These are phyloP conservation scores for Dusona sp. DNA, from an alignment of 2,888 invertebrate genomes.

Conservation along the genomic window DNA sequence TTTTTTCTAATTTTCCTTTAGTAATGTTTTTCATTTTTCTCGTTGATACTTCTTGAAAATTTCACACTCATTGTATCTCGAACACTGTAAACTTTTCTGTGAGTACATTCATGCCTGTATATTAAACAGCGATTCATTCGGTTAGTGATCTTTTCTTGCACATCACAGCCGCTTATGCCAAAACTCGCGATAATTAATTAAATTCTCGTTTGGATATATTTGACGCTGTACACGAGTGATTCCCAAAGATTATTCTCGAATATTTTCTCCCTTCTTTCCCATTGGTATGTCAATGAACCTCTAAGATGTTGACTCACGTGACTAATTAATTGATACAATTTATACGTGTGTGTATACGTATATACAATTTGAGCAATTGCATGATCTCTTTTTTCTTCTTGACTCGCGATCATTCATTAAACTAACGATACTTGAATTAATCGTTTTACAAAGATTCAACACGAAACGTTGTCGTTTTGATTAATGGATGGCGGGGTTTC, in stretches of 20 bases:
- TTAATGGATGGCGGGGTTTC: constrained; percentile 28
- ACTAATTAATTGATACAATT: constrained; percentile 15
- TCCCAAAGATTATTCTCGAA: constrained; percentile 17
- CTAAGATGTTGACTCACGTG: constrained; percentile 16
- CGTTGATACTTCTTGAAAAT: neutral
- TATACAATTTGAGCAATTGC: neutral
- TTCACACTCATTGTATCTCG: neutral
- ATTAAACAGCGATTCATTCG: constrained; percentile 52
- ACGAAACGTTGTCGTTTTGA: constrained; percentile 35
- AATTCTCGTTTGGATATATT: constrained; percentile 35
- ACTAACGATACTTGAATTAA: constrained; percentile 1
- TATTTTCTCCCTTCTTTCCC: constrained; percentile 9
- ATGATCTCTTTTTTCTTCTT: neutral
- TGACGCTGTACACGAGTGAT: constrained; percentile 1
- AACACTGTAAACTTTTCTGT: constrained; percentile 21
- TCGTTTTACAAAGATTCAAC: constrained; percentile 33
- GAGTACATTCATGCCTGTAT: constrained; percentile 20
- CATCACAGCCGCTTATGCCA: constrained; percentile 45
- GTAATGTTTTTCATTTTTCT: constrained; percentile 1
- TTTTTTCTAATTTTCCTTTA: neutral
- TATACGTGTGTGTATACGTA: neutral
- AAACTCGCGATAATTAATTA: constrained; percentile 57
- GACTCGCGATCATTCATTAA: constrained; percentile 18
- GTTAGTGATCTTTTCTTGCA: constrained; percentile 46
- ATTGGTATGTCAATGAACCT: constrained; percentile 31